Evolutionary conservation across 2,888 invertebrate genomes (phyloP).

Genomic region (Ellobium chinense): DNA sequence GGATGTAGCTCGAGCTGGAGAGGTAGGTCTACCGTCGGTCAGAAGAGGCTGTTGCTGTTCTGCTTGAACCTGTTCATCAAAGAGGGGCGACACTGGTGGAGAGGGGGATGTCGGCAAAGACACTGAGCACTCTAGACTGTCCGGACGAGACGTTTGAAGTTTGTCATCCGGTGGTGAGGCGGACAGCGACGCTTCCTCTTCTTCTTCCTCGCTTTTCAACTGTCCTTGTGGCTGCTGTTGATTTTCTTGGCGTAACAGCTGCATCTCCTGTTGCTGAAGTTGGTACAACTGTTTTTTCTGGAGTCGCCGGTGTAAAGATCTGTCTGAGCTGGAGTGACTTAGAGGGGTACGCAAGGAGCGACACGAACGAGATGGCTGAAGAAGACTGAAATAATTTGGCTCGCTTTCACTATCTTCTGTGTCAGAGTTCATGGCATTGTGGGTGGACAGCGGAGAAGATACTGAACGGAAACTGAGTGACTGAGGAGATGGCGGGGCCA

Average conservation of each 20-base stretch:
- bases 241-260: background rate
- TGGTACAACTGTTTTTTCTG: conserved; percentile 31
- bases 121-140: background rate
- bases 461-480: background rate
- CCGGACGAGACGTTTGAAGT: background rate
- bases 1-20: background rate
- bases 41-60: background rate
- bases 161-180: background rate
- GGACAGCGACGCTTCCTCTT: background rate
- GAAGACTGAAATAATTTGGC: conserved; percentile 19
- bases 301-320: conserved; percentile 30
- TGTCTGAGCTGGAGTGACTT: conserved; percentile 19
- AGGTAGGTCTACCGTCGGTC: background rate
- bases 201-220: no score
- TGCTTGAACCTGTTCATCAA: background rate
- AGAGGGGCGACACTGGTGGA: conserved; percentile 16
- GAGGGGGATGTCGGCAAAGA: background rate
- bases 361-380: conserved; percentile 10
- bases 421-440: background rate
- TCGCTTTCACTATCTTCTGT: conserved; percentile 48
- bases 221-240: background rate
- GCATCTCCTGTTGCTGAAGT: conserved; percentile 31
- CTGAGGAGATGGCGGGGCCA: conserved; percentile 12
- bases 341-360: conserved; percentile 9
- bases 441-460: background rate